A percentile compares a stretch with the other conserved stretches of the same genome.
These are phyloP conservation scores for Ictalurus punctatus DNA, from an alignment of 2,113 vertebrate genomes.

Conservation along the genomic window DNA sequence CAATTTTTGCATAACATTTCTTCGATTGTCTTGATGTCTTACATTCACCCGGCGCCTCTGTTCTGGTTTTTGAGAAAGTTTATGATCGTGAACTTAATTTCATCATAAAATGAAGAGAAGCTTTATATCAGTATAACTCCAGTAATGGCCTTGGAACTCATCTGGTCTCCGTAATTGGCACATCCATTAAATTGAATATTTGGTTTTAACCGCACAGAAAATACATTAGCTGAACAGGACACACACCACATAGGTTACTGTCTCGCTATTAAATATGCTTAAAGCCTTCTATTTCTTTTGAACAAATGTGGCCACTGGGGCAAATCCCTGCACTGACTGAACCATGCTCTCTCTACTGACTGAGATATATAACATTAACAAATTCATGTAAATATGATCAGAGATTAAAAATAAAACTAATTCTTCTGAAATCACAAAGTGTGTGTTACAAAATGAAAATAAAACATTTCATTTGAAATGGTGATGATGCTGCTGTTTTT, in stretches of 20 bases:
- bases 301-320: background rate
- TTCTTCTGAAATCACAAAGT: background rate
- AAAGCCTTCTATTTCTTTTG: background rate
- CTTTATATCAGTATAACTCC: background rate
- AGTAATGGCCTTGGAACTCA: conserved; percentile 9
- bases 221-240: conserved; percentile 15
- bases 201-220: conserved; percentile 12
- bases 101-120: background rate
- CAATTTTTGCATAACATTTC: conserved; percentile 54
- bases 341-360: background rate
- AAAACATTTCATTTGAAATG: background rate
- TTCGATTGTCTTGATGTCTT: background rate
- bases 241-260: background rate
- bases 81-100: conserved; percentile 8
- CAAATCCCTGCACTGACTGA: background rate
- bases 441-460: background rate
- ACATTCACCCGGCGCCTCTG: conserved; percentile 3
- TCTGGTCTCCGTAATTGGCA: conserved; percentile 24
- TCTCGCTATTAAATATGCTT: conserved; percentile 4
- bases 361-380: background rate
- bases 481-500: background rate
- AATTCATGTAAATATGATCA: background rate
- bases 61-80: conserved; percentile 4
- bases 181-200: conserved; percentile 21
- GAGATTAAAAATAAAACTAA: background rate